Conservation (phyloP, 2,888 invertebrate species). For the Ophioninae sp. region DNA sequence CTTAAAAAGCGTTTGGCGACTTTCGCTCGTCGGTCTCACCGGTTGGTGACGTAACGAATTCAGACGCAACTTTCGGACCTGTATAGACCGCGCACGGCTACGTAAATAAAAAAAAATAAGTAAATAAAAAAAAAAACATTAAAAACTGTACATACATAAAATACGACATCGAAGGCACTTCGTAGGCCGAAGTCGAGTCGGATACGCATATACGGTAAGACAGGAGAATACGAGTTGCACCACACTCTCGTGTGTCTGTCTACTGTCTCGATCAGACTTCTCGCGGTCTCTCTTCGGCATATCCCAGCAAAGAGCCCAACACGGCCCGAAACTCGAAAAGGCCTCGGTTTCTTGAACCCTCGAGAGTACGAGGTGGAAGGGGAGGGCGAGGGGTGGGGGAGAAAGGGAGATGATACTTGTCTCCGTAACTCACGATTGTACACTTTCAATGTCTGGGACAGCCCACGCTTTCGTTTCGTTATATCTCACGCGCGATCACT, state of each 20-base stretch:
- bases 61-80: conserved; percentile 61
- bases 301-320: background rate
- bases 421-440: conserved; percentile 18
- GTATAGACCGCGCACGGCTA: conserved; percentile 7
- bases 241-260: conserved; percentile 14
- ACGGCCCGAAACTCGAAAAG: conserved; percentile 40
- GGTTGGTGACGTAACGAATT: conserved; percentile 59
- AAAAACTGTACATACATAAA: conserved; percentile 8
- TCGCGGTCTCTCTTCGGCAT: background rate
- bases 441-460: conserved; percentile 61
- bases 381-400: background rate
- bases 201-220: conserved; percentile 58
- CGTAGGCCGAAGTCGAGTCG: conserved; percentile 33
- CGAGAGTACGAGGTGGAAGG: conserved; percentile 9
- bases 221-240: conserved; percentile 55
- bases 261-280: conserved; percentile 33
- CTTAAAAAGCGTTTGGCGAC: conserved; percentile 58
- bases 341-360: conserved; percentile 54
- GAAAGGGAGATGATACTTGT: conserved; percentile 39
- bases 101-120: background rate
- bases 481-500: conserved; percentile 49
- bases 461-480: conserved; percentile 58
- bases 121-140: conserved; percentile 6
- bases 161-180: conserved; percentile 29
- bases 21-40: conserved; percentile 57